phyloP scores from a whole-genome alignment of 2,888 invertebrate genomes.

The Lapara coniferarum region DNA sequence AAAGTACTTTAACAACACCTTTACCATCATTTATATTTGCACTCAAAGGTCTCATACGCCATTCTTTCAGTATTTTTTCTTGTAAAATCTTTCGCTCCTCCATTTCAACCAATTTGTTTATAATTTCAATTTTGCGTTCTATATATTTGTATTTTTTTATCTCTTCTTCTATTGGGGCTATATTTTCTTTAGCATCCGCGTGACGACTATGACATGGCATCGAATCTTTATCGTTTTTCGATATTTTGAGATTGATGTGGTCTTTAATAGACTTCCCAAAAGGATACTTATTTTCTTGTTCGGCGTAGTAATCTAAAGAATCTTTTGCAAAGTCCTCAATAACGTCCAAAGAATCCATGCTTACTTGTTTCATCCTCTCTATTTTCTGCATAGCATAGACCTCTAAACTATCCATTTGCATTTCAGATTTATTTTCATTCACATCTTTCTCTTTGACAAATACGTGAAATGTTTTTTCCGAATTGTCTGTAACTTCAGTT shows the following conservation, averaged over 20 bases:
- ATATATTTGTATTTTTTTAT: slow-evolving; percentile 86
- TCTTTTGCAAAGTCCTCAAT: slow-evolving; percentile 78
- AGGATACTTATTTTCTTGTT: slow-evolving; percentile 66
- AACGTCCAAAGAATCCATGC: slow-evolving; percentile 80
- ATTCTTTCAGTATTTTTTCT: slow-evolving; percentile 85
- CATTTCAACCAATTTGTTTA: slow-evolving; percentile 87
- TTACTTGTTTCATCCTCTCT: slow-evolving; percentile 73
- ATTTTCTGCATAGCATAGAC: slow-evolving; percentile 77
- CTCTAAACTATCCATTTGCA: slow-evolving; percentile 85
- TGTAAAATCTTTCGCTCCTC: slow-evolving; percentile 86
- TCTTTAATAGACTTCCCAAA: slow-evolving; percentile 66
- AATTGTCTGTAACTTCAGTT: slow-evolving; percentile 63
- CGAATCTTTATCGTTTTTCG: slow-evolving; percentile 55
- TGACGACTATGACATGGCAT: slow-evolving; percentile 58
- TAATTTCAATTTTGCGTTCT: slow-evolving; percentile 87
- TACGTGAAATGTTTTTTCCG: slow-evolving; percentile 84
- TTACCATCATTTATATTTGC: slow-evolving; percentile 85
- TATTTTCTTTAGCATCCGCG: slow-evolving; percentile 69
- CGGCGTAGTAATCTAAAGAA: slow-evolving; percentile 78
- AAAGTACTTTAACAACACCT: slow-evolving; percentile 87
- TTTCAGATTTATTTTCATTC: slow-evolving; percentile 83
- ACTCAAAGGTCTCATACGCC: slow-evolving; percentile 84
- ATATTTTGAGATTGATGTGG: slow-evolving; percentile 62
- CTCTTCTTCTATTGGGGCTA: slow-evolving; percentile 77
- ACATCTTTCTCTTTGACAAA: slow-evolving; percentile 85